phyloP scores from a whole-genome alignment of 2,888 invertebrate genomes.

The Harpagoxenus sublaevis region DNA sequence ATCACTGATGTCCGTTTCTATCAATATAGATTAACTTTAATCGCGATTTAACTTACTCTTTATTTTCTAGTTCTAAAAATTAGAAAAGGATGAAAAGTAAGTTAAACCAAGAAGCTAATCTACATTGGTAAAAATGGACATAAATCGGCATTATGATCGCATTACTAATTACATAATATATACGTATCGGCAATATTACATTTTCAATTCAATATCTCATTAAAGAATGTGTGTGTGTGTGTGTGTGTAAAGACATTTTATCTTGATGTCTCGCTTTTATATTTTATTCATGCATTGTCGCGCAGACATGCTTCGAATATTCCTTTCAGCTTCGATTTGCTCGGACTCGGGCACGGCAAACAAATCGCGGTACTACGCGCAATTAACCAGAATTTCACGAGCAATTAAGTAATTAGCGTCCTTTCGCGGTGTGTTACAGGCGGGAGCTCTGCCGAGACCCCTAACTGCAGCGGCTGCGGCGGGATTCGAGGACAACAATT shows the following conservation, averaged over 20 bases:
- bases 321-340: not conserved
- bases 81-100: too few relatives aligned
- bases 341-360: not conserved
- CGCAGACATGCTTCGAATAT: conserved; percentile 1
- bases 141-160: not conserved
- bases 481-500: conserved; percentile 74
- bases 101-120: too few relatives aligned
- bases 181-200: not conserved
- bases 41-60: too few relatives aligned
- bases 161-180: not conserved
- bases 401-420: conserved; percentile 46
- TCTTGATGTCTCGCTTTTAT: not conserved
- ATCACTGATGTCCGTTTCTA: not conserved
- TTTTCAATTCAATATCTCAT: too few relatives aligned
- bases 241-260: not conserved
- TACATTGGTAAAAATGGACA: too few relatives aligned
- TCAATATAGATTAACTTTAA: not conserved
- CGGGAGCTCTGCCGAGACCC: conserved; percentile 68
- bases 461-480: conserved; percentile 59
- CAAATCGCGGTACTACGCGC: not conserved
- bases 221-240: too few relatives aligned
- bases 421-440: conserved; percentile 71
- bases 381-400: conserved; percentile 42
- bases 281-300: not conserved
- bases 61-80: too few relatives aligned